These are phyloP conservation scores for Tetrapedia diversipes DNA, from an alignment of 2,888 invertebrate genomes.

Conservation along the genomic window DNA sequence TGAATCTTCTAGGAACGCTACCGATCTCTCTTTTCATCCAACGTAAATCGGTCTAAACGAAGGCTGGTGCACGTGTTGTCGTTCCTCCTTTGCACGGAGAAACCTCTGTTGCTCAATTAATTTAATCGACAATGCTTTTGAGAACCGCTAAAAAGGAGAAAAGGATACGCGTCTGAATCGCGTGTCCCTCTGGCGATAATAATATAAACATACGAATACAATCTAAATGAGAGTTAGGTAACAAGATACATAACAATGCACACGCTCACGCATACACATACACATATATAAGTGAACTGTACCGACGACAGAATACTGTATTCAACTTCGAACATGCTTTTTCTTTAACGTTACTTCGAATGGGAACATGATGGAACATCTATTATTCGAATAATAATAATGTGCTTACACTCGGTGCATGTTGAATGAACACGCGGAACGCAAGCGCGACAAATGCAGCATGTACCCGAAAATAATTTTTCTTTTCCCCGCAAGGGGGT, in stretches of 20 bases:
- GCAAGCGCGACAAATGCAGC: constrained; percentile 39
- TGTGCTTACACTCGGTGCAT: constrained; percentile 26
- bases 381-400: constrained; percentile 4
- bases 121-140: background rate
- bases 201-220: constrained; percentile 34
- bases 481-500: constrained; percentile 38
- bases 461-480: constrained; percentile 42
- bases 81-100: background rate
- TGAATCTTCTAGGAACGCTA: background rate
- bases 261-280: too few species aligned
- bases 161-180: constrained; percentile 1
- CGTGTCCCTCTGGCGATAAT: constrained; percentile 13
- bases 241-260: constrained; percentile 62
- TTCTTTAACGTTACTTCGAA: constrained; percentile 45
- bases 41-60: constrained; percentile 18
- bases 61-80: constrained; percentile 33
- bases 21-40: constrained; percentile 20
- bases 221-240: constrained; percentile 58
- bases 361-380: constrained; percentile 33
- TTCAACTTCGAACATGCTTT: constrained; percentile 48
- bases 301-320: constrained; percentile 64
- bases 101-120: background rate
- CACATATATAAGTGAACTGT: constrained; percentile 44
- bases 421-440: constrained; percentile 45
- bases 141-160: background rate